Base-by-base conservation (phyloP, 2,113 vertebrate genomes). In the Calyptommatus sinebrachiatus region DNA sequence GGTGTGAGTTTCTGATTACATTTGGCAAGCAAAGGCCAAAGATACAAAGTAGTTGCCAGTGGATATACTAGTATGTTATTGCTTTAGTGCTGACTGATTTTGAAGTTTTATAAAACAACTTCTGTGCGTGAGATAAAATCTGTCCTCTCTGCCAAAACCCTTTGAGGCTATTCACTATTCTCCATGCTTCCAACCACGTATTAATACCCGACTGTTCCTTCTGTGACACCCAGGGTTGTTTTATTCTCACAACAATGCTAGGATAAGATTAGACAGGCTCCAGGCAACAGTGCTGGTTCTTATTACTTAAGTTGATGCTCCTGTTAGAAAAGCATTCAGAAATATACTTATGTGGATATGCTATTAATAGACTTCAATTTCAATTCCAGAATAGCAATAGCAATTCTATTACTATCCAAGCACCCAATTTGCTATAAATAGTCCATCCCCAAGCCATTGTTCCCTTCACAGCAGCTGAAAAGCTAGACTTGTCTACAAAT, bases 1-100 rank as follows among this genome's bases (percentile, higher is more conserved):
- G 28, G 48, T 35, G 22, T 69, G 70, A 62, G 41, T 70, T 11
- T 85, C 45, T 50, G 57, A 12, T 78, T 76, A 50, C 71, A 73
- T 28, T 35, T 74, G 46, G 9, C 41, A 78, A 78, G 1, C 60
- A 6, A 3, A 12, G 48, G 10, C 63, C 76, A 65, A 74, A 77
- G 46, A 26, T 61, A 31, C 0, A 1, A 26, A 50, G 20, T 14
- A 69, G 4, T 62, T 76, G 53, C 72, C 66, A 75, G 10, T 76
- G 61, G 57, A 26, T n/a, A 41, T 21, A 45, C 29, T 48, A 61
- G 48, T 60, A 22, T 46, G n/a, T n/a, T 20, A 46, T 45, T 81
- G 57, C 20, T 61, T 76, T 63, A 45, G 66, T 48, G 22, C 20
- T 29, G 41, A 50, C 48, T 28, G 21, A 62, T 61, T 18, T 57